These are phyloP conservation scores for Upupa epops DNA, from an alignment of 2,113 vertebrate species.

Conservation along the genomic window DNA sequence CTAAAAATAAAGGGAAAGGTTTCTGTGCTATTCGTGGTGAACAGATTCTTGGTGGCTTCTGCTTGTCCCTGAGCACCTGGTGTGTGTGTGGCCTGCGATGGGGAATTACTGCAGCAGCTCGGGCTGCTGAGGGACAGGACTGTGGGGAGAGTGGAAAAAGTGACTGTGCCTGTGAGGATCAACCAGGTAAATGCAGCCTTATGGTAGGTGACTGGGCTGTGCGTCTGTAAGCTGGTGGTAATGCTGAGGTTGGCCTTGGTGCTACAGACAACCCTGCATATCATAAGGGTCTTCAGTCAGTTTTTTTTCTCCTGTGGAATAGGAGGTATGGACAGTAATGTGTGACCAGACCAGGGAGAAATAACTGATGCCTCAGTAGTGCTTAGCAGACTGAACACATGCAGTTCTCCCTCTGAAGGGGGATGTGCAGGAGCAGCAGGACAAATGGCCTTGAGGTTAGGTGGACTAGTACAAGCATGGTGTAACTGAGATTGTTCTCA, in stretches of 20 bases:
- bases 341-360: neutral
- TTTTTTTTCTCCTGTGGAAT: neutral
- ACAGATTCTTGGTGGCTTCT: neutral
- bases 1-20: neutral
- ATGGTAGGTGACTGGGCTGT: no score
- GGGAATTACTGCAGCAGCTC: neutral
- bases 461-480: no score
- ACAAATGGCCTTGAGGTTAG: neutral
- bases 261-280: neutral
- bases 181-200: neutral
- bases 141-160: neutral
- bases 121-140: neutral
- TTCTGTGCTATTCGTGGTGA: neutral
- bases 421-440: neutral
- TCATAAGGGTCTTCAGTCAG: neutral
- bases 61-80: constrained; percentile 8
- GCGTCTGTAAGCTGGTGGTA: neutral
- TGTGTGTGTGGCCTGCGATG: neutral
- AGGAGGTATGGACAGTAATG: neutral
- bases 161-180: neutral
- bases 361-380: neutral
- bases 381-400: neutral
- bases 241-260: neutral
- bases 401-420: neutral
- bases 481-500: neutral